Conservation (phyloP, 1,140 invertebrate genomes). For the Archivesica marissinica region DNA sequence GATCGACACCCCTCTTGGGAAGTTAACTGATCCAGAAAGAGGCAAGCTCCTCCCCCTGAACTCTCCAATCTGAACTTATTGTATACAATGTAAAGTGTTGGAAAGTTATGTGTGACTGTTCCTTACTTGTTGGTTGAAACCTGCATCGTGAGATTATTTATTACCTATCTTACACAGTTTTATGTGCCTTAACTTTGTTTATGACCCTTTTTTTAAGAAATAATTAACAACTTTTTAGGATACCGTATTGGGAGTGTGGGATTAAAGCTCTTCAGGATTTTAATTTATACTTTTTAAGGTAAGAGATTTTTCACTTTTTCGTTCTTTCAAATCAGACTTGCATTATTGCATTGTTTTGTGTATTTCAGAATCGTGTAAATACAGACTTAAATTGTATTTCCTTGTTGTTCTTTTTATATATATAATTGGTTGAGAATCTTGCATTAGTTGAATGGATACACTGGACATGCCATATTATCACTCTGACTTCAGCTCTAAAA, state of each 20-base stretch:
- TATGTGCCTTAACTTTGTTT: slow-evolving; percentile 61
- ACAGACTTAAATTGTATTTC: too few species aligned
- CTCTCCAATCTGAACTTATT: slow-evolving; percentile 21
- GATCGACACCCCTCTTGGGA: neutral
- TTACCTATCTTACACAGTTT: slow-evolving; percentile 41
- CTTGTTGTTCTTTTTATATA: too few species aligned
- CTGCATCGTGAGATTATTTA: slow-evolving; percentile 52
- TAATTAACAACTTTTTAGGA: slow-evolving; percentile 23
- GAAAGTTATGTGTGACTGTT: slow-evolving; percentile 53
- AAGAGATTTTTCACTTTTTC: too few species aligned
- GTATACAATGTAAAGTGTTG: slow-evolving; percentile 56
- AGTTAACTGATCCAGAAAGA: slow-evolving; percentile 32
- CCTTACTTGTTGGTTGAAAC: slow-evolving; percentile 29
- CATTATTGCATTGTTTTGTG: too few species aligned
- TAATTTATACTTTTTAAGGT: slow-evolving; percentile 35
- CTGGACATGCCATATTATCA: too few species aligned
- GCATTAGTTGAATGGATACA: too few species aligned
- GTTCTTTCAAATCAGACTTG: too few species aligned
- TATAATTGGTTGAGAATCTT: too few species aligned
- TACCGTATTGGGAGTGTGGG: slow-evolving; percentile 27
- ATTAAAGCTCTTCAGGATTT: slow-evolving; percentile 19
- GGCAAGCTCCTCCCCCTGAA: slow-evolving; percentile 56
- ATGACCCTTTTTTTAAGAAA: slow-evolving; percentile 44
- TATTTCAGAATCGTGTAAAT: too few species aligned
- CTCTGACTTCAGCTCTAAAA: too few species aligned